Percentiles rank a stretch among this genome's conserved stretches.
These are phyloP conservation scores for Hippoglossus stenolepis DNA, from an alignment of 2,113 vertebrate genomes.

Conservation along the genomic window DNA sequence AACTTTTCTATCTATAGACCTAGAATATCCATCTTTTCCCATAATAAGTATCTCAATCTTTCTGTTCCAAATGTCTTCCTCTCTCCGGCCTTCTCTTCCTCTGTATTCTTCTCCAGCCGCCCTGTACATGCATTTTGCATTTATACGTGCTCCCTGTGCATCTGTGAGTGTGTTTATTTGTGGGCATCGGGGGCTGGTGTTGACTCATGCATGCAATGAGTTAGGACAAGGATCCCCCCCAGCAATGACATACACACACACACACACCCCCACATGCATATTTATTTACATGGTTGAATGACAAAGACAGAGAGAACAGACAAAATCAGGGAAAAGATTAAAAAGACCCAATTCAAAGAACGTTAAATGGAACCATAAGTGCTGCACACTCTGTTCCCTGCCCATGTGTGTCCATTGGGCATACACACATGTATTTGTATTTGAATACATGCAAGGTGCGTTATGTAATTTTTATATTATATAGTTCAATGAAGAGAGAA, in stretches of 20 bases:
- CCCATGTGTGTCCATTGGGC: background rate
- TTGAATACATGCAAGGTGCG: background rate
- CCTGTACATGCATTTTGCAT: slow-evolving; percentile 3
- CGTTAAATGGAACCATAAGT: slow-evolving; percentile 13
- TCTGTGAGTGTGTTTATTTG: slow-evolving; percentile 41
- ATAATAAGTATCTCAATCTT: background rate
- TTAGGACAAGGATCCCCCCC: slow-evolving; percentile 64
- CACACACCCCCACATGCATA: background rate
- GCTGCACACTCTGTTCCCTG: background rate
- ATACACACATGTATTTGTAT: background rate
- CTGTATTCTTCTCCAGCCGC: background rate
- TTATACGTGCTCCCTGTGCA: slow-evolving; percentile 24
- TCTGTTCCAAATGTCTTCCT: background rate
- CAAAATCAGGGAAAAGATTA: background rate
- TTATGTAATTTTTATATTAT: background rate
- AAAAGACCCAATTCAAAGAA: background rate
- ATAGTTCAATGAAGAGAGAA: background rate
- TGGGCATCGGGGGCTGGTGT: slow-evolving; percentile 42
- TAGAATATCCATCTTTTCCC: slow-evolving; percentile 5
- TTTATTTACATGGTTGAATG: slow-evolving; percentile 41
- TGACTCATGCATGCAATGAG: slow-evolving; percentile 66
- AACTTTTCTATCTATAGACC: slow-evolving; percentile 13
- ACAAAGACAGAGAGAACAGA: background rate
- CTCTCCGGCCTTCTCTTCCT: background rate
- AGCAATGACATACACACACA: slow-evolving; percentile 49